These are phyloP conservation scores for Hyla sarda DNA, from an alignment of 2,113 vertebrate genomes.

Conservation along the genomic window DNA sequence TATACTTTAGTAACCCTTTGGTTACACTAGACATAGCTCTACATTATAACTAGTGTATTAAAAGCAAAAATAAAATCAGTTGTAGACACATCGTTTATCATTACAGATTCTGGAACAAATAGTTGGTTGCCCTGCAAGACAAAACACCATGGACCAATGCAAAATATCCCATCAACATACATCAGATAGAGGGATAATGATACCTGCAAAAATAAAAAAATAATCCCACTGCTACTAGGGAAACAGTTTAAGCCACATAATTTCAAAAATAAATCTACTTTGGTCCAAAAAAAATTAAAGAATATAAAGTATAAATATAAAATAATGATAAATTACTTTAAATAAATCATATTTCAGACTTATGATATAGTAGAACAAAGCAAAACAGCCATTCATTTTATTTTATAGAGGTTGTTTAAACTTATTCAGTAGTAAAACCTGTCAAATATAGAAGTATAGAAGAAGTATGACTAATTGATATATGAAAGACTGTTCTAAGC, in stretches of 20 bases:
- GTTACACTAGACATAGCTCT: not conserved
- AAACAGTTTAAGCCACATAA: constrained; percentile 5
- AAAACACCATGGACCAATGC: not conserved
- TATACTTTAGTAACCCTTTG: not conserved
- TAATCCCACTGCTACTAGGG: not conserved
- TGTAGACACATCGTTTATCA: not conserved
- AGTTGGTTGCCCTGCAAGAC: not conserved
- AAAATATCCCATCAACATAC: not conserved
- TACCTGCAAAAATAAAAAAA: not conserved
- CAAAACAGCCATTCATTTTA: not conserved
- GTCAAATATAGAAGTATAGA: not conserved
- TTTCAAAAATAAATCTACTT: constrained; percentile 14
- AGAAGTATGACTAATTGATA: not conserved
- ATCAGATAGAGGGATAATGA: not conserved
- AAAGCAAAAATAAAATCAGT: not conserved
- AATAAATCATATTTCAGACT: not conserved
- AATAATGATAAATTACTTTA: constrained; percentile 5
- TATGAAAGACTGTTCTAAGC: not conserved
- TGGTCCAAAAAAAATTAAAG: constrained; percentile 7
- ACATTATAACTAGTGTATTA: not conserved
- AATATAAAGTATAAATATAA: not conserved
- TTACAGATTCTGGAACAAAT: not conserved
- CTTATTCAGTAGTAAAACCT: not conserved
- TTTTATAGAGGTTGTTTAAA: not conserved
- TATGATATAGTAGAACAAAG: not conserved